A percentile compares a stretch with the other conserved stretches of the same genome.
Conservation (phyloP, 2,888 invertebrate genomes). For the Globia sparganii region DNA sequence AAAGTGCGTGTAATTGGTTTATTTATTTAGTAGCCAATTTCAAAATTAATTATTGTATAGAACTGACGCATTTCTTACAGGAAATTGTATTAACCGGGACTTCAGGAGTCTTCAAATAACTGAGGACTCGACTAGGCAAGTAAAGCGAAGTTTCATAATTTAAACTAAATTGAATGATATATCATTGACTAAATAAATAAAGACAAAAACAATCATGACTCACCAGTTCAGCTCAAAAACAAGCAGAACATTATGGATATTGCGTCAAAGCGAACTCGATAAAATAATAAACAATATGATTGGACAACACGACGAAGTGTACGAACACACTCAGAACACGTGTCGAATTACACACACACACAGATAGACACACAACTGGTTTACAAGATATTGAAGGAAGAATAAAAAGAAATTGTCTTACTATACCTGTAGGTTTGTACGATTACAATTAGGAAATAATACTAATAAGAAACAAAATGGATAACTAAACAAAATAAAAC, state of each 20-base stretch:
- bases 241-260: conserved; percentile 23
- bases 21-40: no score
- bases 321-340: conserved; percentile 30
- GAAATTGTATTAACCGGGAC: background rate
- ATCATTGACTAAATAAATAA: background rate
- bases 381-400: background rate
- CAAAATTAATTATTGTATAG: background rate
- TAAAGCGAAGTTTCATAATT: background rate
- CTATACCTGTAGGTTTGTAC: background rate
- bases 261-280: conserved; percentile 46
- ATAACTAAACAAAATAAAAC: background rate
- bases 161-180: background rate
- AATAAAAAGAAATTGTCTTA: background rate
- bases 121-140: background rate
- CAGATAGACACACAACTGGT: background rate
- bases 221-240: conserved; percentile 32
- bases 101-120: background rate
- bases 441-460: background rate
- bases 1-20: no score
- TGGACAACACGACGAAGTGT: conserved; percentile 14
- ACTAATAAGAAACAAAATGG: background rate
- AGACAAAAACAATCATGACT: conserved; percentile 45
- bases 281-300: conserved; percentile 34
- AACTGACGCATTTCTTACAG: background rate
- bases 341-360: background rate